Base-by-base conservation (phyloP, 2,888 invertebrate species). In the Caenorhabditis virilis region DNA sequence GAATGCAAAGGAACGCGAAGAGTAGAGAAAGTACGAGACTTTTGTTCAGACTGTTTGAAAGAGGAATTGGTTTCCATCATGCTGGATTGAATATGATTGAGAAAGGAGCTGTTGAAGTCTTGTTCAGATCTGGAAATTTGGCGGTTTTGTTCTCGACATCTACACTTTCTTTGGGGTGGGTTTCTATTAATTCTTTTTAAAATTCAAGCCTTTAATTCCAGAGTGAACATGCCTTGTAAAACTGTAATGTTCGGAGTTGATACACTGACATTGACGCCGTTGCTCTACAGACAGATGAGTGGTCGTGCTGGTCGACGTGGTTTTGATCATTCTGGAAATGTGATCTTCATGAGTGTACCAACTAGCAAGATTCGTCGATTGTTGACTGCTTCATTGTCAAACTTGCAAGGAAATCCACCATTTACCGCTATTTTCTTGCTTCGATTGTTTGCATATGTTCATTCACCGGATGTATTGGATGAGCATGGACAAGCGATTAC, bases 151-250 rank as follows among this genome's bases (percentile, higher is more conserved):
- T 81, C 71, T 81, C 81, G 9, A 81, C 81, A 0, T 73, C 77
- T 4, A 81, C 81, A 16, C 72, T 81, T 41, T 82, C 81, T 58
- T 68, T 81, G 48, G 81, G 78, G 75, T 77, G 41, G 1, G 38
- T 54, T 25, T 18, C 15, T 4, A 23, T 43, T 6, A n/a, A 6
- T 18, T 38, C 5, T 43, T 3, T 25, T 43, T 6, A 43, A 26
- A 43, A 26, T n/a, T n/a, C n/a, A n/a, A n/a, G n/a, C n/a, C n/a
- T 2, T 39, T 22, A n/a, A 22, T 65, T 76, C 48, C 56, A 77
- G 81, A 75, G 79, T 81, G 57, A 81, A 81, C 77, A 80, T 81
- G 81, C 81, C 81, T 16, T 81, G 81, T 72, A 81, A 81, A 60
- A 77, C 81, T 16, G 82, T 81, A 41, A 67, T 81, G 45, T 82